Evolutionary conservation across 2,113 vertebrate species (phyloP).

Genomic region (Myotis davidii): DNA sequence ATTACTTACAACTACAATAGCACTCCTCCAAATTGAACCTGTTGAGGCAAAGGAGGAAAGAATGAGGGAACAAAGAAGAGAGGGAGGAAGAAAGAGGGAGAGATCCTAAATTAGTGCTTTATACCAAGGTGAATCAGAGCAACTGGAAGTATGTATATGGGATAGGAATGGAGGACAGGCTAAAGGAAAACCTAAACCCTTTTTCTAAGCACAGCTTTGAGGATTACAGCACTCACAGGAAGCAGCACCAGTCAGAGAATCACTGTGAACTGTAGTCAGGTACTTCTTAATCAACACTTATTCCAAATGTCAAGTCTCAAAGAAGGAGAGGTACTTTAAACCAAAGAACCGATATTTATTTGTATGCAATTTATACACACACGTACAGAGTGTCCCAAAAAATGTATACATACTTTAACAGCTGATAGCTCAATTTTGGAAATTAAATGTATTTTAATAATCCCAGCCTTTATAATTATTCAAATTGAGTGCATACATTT

Average conservation of each 20-base stretch:
- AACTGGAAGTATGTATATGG: neutral
- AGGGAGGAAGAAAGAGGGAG: neutral
- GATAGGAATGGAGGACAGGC: neutral
- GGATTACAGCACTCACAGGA: neutral
- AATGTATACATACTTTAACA: too few species aligned
- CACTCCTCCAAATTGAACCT: neutral
- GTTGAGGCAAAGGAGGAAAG: neutral
- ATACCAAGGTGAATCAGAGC: neutral
- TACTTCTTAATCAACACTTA: neutral
- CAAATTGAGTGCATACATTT: too few species aligned
- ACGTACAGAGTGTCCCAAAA: neutral
- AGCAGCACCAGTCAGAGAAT: neutral
- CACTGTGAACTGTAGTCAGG: neutral
- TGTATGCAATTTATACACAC: neutral
- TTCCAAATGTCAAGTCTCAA: neutral
- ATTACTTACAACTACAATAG: neutral
- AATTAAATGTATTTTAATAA: too few species aligned
- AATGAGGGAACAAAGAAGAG: neutral
- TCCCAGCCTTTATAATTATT: too few species aligned
- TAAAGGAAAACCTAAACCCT: neutral
- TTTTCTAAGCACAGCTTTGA: neutral
- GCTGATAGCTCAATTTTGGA: too few species aligned
- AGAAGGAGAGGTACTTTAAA: neutral
- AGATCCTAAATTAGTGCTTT: neutral
- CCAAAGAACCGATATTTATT: neutral